Conservation (phyloP, 2,888 invertebrate genomes). For the Calameuta filiformis region DNA sequence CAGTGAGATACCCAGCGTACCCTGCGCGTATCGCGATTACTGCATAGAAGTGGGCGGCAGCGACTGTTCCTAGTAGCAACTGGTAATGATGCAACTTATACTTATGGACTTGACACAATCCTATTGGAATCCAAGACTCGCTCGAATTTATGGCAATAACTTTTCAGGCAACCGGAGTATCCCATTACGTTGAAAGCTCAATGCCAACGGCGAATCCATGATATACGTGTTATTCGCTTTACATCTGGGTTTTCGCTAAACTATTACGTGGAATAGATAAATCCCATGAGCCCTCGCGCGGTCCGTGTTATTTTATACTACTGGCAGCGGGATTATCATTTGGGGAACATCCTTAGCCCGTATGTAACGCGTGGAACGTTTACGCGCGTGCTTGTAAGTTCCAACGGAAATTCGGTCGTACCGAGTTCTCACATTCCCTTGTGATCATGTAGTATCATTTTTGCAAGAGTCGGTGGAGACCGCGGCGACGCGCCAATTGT, state of each 20-base stretch:
- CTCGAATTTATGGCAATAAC: background rate
- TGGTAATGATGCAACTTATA: slow-evolving; percentile 27
- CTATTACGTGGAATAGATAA: background rate
- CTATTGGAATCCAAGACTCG: slow-evolving; percentile 26
- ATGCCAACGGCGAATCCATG: background rate
- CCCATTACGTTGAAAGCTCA: background rate
- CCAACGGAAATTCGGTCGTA: background rate
- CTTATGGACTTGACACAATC: slow-evolving; percentile 35
- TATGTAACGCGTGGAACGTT: background rate
- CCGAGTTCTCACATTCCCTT: background rate
- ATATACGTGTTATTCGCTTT: background rate
- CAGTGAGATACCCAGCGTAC: background rate
- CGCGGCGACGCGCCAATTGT: background rate
- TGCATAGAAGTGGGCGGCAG: slow-evolving; percentile 1
- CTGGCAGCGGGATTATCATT: background rate
- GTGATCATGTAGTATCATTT: background rate
- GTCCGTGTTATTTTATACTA: background rate
- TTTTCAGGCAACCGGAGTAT: background rate
- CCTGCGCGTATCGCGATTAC: background rate
- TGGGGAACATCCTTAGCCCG: background rate
- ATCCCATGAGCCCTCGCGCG: background rate
- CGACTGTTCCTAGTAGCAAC: background rate
- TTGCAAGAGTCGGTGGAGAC: background rate
- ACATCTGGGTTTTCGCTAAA: no score
- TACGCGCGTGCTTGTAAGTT: background rate